Conservation (phyloP, 2,113 vertebrate species). For the Actenoides hombroni region DNA sequence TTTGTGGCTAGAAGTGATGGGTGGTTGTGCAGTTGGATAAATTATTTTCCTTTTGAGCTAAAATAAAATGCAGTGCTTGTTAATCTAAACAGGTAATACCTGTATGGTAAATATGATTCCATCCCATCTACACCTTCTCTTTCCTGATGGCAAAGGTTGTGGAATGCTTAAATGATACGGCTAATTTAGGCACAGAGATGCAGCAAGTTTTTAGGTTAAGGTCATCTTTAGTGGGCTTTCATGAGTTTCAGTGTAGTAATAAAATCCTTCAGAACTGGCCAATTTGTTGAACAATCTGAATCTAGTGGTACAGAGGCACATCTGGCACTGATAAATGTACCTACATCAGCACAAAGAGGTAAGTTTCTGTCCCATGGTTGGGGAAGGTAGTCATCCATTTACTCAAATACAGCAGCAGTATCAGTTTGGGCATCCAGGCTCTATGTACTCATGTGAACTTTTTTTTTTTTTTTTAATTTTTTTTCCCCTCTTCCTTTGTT, state of each 20-base stretch:
- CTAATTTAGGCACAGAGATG: neutral
- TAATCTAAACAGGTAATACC: neutral
- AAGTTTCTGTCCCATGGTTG: neutral
- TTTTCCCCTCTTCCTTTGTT: neutral
- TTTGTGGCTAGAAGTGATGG: neutral
- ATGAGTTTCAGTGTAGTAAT: neutral
- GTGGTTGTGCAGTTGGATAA: neutral
- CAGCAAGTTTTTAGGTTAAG: neutral
- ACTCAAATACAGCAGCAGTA: neutral
- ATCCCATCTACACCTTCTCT: neutral
- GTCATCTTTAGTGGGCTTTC: neutral
- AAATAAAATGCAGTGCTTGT: neutral
- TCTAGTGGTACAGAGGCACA: neutral
- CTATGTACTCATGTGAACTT: neutral
- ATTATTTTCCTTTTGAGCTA: neutral
- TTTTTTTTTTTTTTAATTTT: neutral
- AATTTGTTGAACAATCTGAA: neutral
- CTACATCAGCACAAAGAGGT: neutral
- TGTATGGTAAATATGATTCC: neutral
- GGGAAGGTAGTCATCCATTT: neutral
- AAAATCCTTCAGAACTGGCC: neutral
- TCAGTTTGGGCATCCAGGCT: neutral
- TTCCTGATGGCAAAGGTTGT: neutral
- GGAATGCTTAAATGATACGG: neutral
- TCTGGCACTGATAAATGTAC: neutral